Conservation (phyloP, 2,113 vertebrate species). For the Colistium nudipinnis region DNA sequence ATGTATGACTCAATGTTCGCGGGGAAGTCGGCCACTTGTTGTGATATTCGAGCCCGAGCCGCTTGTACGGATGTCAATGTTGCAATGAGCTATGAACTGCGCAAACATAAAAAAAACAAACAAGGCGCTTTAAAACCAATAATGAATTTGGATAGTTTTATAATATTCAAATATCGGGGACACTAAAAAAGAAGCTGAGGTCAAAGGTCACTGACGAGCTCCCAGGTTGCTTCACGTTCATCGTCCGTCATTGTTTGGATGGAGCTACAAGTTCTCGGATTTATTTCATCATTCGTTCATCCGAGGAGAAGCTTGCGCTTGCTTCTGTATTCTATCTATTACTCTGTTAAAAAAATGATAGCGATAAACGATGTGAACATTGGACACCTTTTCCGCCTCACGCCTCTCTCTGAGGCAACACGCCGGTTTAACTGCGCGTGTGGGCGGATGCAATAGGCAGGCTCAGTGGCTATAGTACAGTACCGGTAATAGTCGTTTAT, state of each 20-base stretch:
- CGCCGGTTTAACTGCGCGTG: constrained; percentile 17
- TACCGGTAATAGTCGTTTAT: constrained; percentile 40
- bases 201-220: neutral
- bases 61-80: neutral
- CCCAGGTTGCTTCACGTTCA: constrained; percentile 7
- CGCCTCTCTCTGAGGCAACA: constrained; percentile 3
- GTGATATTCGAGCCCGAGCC: constrained; percentile 1
- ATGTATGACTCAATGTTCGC: neutral
- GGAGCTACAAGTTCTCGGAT: constrained; percentile 12
- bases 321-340: constrained; percentile 1
- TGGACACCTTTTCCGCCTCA: constrained; percentile 24
- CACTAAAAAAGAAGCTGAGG: constrained; percentile 16
- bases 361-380: constrained; percentile 24
- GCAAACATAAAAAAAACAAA: neutral
- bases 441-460: constrained; percentile 46
- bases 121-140: neutral
- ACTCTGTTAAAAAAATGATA: constrained; percentile 1
- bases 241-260: constrained; percentile 2
- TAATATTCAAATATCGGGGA: neutral
- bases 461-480: constrained; percentile 42
- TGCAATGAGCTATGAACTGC: neutral
- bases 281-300: neutral
- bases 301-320: too few relatives aligned
- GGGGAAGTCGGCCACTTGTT: constrained; percentile 1
- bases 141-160: neutral